Percentiles rank a stretch among this genome's conserved stretches.
phyloP scores from a whole-genome alignment of 2,797 vertebrate genomes.

The Oryzias dopingdopingensis region DNA sequence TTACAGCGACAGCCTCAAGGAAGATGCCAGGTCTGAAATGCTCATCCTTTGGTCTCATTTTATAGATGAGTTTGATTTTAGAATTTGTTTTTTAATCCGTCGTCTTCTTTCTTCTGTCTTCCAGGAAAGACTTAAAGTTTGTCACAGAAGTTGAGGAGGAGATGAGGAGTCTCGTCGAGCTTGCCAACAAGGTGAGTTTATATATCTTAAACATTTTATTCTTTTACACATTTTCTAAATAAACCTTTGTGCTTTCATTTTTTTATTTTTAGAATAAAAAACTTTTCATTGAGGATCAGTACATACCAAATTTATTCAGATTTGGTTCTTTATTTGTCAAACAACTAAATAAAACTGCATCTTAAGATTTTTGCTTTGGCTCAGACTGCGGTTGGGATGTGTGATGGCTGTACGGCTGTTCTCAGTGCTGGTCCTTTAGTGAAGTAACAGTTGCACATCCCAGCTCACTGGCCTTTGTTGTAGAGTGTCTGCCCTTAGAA shows the following conservation, averaged over 20 bases:
- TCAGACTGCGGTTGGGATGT: too few species aligned
- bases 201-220: background rate
- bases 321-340: too few species aligned
- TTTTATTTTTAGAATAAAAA: too few species aligned
- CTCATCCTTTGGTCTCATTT: background rate
- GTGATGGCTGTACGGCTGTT: too few species aligned
- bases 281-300: too few species aligned
- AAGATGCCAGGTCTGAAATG: constrained; percentile 86
- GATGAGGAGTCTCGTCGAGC: constrained; percentile 90
- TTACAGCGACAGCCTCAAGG: constrained; percentile 93
- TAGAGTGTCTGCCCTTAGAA: too few species aligned
- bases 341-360: too few species aligned
- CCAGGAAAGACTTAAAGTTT: constrained; percentile 95
- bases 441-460: too few species aligned
- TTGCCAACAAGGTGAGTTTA: constrained; percentile 87
- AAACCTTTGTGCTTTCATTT: background rate
- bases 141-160: constrained; percentile 95
- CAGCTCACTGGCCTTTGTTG: too few species aligned
- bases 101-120: constrained; percentile 23
- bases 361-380: too few species aligned
- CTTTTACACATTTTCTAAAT: background rate
- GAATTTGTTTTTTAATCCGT: background rate
- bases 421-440: too few species aligned
- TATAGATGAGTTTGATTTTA: background rate
- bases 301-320: too few species aligned